A percentile compares a stretch with the other conserved stretches of the same genome.
Conservation (phyloP, 2,797 vertebrate genomes). For the Onychomys leucogaster region DNA sequence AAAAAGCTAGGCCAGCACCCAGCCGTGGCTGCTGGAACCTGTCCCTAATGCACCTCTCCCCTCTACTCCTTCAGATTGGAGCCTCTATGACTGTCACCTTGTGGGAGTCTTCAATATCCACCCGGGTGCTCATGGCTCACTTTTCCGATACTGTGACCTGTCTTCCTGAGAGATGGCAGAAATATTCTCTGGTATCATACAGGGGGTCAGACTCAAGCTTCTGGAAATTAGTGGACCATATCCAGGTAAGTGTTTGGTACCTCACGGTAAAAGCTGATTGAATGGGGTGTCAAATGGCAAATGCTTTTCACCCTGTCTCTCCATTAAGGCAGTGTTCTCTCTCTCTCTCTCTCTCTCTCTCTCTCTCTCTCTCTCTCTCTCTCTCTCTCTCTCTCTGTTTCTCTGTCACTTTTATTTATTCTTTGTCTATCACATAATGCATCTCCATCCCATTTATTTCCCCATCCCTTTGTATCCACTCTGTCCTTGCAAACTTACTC, state of each 20-base stretch:
- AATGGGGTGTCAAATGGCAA: not conserved
- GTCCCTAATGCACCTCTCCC: not conserved
- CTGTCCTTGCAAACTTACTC: not conserved
- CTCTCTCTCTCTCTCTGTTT: too few species aligned
- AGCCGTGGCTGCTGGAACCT: fast-evolving
- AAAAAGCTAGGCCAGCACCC: fast-evolving
- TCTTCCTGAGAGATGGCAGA: not conserved
- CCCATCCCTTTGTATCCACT: not conserved
- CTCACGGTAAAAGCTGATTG: fast-evolving
- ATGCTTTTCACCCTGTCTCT: not conserved
- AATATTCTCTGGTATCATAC: not conserved
- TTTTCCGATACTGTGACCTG: fast-evolving
- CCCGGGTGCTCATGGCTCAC: fast-evolving
- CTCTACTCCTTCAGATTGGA: not conserved
- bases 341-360: not conserved
- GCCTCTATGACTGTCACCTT: fast-evolving
- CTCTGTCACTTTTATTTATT: too few species aligned
- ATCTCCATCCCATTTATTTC: not conserved
- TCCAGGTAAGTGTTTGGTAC: not conserved
- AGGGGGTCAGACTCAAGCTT: fast-evolving
- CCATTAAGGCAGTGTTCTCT: not conserved
- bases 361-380: too few species aligned
- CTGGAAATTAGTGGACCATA: not conserved
- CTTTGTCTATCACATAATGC: not conserved
- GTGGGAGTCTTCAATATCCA: not conserved